Evolutionary conservation across 2,113 vertebrate species (phyloP), one percentile per base, ranked within the genome.

Genomic region (Ancistrus triradiatus): DNA sequence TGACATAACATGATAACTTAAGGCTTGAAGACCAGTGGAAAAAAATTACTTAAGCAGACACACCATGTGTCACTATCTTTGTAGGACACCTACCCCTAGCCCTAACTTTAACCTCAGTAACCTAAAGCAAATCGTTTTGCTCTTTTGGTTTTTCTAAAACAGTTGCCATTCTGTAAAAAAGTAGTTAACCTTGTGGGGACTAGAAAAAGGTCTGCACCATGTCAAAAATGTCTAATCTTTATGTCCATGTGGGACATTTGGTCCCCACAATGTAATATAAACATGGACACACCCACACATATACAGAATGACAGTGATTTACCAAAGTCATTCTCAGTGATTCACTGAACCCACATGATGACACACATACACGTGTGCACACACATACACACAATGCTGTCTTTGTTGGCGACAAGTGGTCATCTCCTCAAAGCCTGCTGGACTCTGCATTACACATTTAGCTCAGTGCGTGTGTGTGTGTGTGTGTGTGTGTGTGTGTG

Each of bases 391-490:
- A 59, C 84, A 88, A 85, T 76, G 83, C 72, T 18, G 76, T 55
- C 84, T 78, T 87, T 89, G 86, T 88, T 75, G 71, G 72, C 58
- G 51, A 61, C 65, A 51, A 59, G 61, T 75, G 74, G 78, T 70
- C 52, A 73, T 69, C 74, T 68, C 72, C 70, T 60, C 42, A 66
- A 77, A 59, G 60, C 67, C 65, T 57, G 72, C 68, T 71, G 59
- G 78, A 78, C 73, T 61, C 73, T 28, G 58, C 65, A 74, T 77
- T 22, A 52, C 67, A 59, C 60, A 71, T 77, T 74, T 66, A 67
- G 62, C 38, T 42, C 35, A 35, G 33, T 47, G 49, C 42, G 51
- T 57, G 21, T 31, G 31, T 27, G 37, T 40, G 28, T 14, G 18
- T 35, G 22, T 43, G 44, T 24, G 63, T 21, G 22, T 40, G 42